These are phyloP conservation scores for Patella depressa DNA, from an alignment of 2,888 invertebrate species.

Conservation along the genomic window DNA sequence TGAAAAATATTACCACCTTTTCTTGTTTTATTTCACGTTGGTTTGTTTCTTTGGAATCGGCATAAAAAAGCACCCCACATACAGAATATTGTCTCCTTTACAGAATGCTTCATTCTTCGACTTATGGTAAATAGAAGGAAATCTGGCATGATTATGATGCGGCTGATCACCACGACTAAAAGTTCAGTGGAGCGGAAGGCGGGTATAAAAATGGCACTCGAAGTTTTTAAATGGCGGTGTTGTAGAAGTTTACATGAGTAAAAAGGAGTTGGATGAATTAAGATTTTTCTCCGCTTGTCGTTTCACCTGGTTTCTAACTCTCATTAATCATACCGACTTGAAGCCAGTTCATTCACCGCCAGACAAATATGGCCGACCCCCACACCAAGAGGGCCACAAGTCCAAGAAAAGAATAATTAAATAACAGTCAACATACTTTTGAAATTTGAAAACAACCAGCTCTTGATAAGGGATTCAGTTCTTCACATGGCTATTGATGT, in stretches of 20 bases:
- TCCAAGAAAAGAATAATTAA: too few species aligned
- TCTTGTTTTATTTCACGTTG: background rate
- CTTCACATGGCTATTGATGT: too few species aligned
- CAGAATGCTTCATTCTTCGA: too few species aligned
- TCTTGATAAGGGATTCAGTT: too few species aligned
- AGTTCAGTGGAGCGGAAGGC: slow-evolving; percentile 5
- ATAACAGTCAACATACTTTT: too few species aligned
- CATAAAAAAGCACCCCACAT: background rate
- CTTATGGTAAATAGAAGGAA: background rate
- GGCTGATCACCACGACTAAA: background rate
- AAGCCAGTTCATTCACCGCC: background rate
- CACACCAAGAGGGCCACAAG: background rate
- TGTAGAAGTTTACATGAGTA: slow-evolving; percentile 3
- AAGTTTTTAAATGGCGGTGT: background rate
- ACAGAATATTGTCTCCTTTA: background rate
- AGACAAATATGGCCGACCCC: slow-evolving; percentile 5
- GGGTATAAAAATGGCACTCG: background rate
- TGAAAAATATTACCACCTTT: background rate
- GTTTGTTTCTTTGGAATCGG: slow-evolving; percentile 10
- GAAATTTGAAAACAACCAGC: too few species aligned
- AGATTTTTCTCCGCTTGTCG: too few species aligned
- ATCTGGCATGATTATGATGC: background rate
- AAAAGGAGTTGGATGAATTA: background rate
- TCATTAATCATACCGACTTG: slow-evolving; percentile 6
- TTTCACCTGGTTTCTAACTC: slow-evolving; percentile 4